Percentiles rank a stretch among this genome's conserved stretches.
Evolutionary conservation across 2,888 invertebrate species (phyloP).

Genomic region (Tillus elongatus): DNA sequence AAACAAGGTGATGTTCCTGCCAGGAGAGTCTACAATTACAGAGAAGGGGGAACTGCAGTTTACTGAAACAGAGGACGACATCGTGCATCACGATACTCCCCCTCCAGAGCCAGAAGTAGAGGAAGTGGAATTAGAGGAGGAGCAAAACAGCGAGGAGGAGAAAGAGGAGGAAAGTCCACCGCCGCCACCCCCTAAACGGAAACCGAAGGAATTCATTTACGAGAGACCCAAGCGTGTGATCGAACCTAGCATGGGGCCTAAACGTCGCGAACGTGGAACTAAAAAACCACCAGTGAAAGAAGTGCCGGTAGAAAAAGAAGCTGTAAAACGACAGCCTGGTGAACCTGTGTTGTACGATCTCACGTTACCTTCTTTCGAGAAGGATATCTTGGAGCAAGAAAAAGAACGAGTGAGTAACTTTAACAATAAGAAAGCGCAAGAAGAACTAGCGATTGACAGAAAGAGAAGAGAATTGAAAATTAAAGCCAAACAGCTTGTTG

Average conservation of each 20-base stretch:
- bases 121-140: constrained; percentile 31
- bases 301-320: constrained; percentile 13
- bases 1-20: constrained; percentile 40
- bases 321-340: constrained; percentile 15
- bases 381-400: constrained; percentile 36
- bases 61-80: constrained; percentile 37
- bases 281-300: constrained; percentile 24
- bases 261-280: constrained; percentile 33
- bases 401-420: constrained; percentile 36
- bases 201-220: constrained; percentile 34
- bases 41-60: constrained; percentile 38
- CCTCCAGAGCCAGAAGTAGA: constrained; percentile 24
- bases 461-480: constrained; percentile 33
- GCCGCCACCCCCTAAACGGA: constrained; percentile 26
- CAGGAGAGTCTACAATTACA: constrained; percentile 39
- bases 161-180: constrained; percentile 27
- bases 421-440: constrained; percentile 36
- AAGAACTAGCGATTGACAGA: constrained; percentile 35
- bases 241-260: constrained; percentile 33
- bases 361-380: constrained; percentile 32
- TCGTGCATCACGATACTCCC: constrained; percentile 25
- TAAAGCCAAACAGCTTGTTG: constrained; percentile 31
- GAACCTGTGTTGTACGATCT: constrained; percentile 29
- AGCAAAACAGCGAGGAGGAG: constrained; percentile 30
- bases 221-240: constrained; percentile 35